A percentile compares a stretch with the other conserved stretches of the same genome.
phyloP scores from a whole-genome alignment of 2,113 vertebrate genomes.

The Actenoides lindsayi region DNA sequence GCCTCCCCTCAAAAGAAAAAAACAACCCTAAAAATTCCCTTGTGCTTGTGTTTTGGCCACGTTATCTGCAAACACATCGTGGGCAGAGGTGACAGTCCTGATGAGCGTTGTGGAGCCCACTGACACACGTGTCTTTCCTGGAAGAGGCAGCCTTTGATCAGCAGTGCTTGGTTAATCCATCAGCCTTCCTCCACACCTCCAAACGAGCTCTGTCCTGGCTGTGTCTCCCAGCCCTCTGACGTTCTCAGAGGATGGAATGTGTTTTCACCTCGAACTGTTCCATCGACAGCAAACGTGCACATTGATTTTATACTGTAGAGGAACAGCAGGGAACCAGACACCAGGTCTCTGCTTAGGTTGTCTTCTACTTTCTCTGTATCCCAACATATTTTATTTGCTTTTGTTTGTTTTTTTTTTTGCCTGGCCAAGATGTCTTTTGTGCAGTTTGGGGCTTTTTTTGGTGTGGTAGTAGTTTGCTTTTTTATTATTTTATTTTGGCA shows the following conservation, averaged over 20 bases:
- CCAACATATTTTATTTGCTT: neutral
- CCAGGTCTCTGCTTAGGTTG: neutral
- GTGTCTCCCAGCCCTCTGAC: neutral
- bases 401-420: neutral
- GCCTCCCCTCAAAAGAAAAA: too few relatives aligned
- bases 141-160: conserved; percentile 19
- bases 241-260: neutral
- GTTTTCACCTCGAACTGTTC: neutral
- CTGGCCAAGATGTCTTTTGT: neutral
- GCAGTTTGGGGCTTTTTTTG: neutral
- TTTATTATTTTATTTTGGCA: neutral
- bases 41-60: neutral
- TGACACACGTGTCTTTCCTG: neutral
- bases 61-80: neutral
- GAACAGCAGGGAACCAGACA: neutral
- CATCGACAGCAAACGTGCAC: neutral
- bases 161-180: neutral
- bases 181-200: neutral
- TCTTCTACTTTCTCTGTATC: neutral
- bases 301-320: neutral
- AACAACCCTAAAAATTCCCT: neutral
- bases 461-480: neutral
- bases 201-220: neutral
- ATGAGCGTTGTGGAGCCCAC: neutral
- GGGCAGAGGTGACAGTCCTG: neutral